phyloP scores from a whole-genome alignment of 2,113 vertebrate genomes.

The Sisor rabdophorus region DNA sequence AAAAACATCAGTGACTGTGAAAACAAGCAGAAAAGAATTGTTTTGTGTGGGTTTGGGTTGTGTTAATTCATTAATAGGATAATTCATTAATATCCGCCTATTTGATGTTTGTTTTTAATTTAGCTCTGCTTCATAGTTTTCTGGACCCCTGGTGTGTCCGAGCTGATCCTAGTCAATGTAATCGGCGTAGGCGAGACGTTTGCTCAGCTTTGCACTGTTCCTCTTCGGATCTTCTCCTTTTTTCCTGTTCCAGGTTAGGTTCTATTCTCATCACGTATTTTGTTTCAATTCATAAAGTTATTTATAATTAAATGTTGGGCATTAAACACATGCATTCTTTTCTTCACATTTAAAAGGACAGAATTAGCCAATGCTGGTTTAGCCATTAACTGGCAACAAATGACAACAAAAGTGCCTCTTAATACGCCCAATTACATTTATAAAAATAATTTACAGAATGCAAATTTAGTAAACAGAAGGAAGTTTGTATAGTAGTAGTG shows the following conservation, averaged over 20 bases:
- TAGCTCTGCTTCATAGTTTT: constrained; percentile 97
- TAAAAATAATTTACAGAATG: too few species aligned
- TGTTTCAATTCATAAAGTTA: neutral
- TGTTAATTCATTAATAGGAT: neutral
- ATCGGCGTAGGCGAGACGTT: constrained; percentile 90
- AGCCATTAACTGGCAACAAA: too few species aligned
- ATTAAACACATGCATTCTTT: too few species aligned
- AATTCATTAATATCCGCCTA: neutral
- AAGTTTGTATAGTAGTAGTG: too few species aligned
- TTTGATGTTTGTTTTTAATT: neutral
- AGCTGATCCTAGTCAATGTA: constrained; percentile 91
- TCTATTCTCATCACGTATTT: neutral
- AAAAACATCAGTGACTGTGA: neutral
- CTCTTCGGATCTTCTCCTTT: constrained; percentile 94
- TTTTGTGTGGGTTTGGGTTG: neutral
- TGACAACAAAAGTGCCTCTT: too few species aligned
- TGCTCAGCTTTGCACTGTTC: constrained; percentile 86
- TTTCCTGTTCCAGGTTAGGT: constrained; percentile 89
- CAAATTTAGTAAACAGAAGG: too few species aligned
- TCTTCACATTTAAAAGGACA: too few species aligned
- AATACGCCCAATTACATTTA: too few species aligned
- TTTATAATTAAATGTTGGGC: neutral
- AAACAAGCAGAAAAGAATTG: constrained; percentile 1
- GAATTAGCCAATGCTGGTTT: too few species aligned
- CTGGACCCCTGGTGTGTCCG: constrained; percentile 89